Evolutionary conservation across 2,113 vertebrate species (phyloP).

Genomic region (Pangasianodon hypophthalmus): DNA sequence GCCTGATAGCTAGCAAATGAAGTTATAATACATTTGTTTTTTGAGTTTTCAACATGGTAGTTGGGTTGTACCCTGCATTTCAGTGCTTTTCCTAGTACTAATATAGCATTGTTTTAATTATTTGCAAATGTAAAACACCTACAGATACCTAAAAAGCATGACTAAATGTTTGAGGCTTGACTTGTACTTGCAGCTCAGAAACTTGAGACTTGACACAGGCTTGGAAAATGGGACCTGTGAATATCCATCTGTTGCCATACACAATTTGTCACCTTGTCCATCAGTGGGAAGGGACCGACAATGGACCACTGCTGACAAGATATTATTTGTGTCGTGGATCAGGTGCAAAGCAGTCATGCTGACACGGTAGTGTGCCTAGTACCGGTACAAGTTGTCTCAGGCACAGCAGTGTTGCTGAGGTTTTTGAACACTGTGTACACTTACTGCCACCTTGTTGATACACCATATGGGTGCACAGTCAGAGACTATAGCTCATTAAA

Average conservation of each 20-base stretch:
- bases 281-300: background rate
- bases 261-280: conserved; percentile 3
- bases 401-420: background rate
- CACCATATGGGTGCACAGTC: conserved; percentile 19
- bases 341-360: conserved; percentile 2
- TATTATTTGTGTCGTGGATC: background rate
- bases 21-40: background rate
- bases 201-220: background rate
- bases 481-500: background rate
- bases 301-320: background rate
- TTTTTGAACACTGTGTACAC: background rate
- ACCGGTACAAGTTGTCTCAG: background rate
- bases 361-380: background rate
- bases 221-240: background rate
- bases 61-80: background rate
- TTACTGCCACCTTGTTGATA: background rate
- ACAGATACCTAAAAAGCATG: background rate
- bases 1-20: background rate
- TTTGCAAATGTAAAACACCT: background rate
- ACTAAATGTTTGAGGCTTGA: background rate
- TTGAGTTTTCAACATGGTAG: background rate
- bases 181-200: background rate
- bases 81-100: background rate
- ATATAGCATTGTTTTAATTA: background rate
- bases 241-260: conserved; percentile 1